Percentiles rank a stretch among this genome's conserved stretches.
These are phyloP conservation scores for Bombycilla garrulus DNA, from an alignment of 2,113 vertebrate species.

Conservation along the genomic window DNA sequence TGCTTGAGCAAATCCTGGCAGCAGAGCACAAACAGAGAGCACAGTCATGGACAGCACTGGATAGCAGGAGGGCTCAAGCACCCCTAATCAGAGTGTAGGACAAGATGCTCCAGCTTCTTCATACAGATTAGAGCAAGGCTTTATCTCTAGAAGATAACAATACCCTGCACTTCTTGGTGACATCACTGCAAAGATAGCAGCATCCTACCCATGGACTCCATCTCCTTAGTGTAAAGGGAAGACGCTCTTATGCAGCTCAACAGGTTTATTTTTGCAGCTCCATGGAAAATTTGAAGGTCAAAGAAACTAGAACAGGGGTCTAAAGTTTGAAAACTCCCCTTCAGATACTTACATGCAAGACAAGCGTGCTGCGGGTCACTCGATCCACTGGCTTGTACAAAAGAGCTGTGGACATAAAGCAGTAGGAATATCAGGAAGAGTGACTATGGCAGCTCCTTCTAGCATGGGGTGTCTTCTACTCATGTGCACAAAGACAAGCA, in stretches of 20 bases:
- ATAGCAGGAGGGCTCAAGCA: not conserved
- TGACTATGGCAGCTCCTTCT: not conserved
- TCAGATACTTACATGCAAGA: conserved; percentile 89
- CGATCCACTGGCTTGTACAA: conserved; percentile 97
- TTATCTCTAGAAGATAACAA: not conserved
- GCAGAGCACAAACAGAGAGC: not conserved
- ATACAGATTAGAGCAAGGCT: not conserved
- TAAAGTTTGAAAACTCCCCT: not conserved
- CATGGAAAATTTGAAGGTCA: not conserved
- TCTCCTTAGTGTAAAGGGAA: not conserved
- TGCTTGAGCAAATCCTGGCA: conserved; percentile 92
- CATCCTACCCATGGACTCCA: not conserved
- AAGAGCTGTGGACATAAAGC: conserved; percentile 77
- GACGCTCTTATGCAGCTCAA: not conserved
- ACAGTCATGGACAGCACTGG: not conserved
- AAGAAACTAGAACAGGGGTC: not conserved
- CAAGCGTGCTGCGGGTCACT: conserved; percentile 94
- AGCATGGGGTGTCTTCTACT: not conserved
- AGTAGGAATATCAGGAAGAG: not conserved
- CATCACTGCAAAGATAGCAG: not conserved
- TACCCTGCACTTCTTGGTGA: not conserved
- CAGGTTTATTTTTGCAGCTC: not conserved
- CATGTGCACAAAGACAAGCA: not conserved
- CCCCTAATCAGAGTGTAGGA: not conserved
- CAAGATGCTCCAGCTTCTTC: not conserved